Conservation (phyloP, 2,797 vertebrate species). For the Sebastes kiyomatsui region DNA sequence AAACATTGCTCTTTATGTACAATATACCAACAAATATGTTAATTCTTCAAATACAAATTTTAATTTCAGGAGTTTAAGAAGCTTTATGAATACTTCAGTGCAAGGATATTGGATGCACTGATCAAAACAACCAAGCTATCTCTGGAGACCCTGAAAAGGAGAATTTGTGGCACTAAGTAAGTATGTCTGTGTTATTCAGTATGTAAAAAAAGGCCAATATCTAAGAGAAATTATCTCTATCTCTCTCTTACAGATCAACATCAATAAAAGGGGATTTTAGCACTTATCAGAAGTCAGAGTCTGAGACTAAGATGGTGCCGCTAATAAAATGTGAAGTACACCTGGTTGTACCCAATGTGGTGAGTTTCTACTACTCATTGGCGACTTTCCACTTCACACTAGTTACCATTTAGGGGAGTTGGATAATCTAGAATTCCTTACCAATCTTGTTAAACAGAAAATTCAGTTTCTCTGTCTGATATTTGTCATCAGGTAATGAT, state of each 20-base stretch:
- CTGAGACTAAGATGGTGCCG: slow-evolving; percentile 55
- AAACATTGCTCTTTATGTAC: not conserved
- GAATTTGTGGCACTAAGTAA: slow-evolving; percentile 81
- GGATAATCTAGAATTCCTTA: not conserved
- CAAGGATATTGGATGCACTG: slow-evolving; percentile 82
- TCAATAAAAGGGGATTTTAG: slow-evolving; percentile 44
- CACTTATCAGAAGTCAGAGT: slow-evolving; percentile 11
- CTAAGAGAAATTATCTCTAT: not conserved
- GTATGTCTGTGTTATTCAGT: slow-evolving; percentile 43
- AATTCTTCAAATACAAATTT: slow-evolving; percentile 2
- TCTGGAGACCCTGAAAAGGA: slow-evolving; percentile 83
- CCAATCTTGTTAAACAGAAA: not conserved
- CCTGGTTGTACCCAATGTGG: slow-evolving; percentile 82
- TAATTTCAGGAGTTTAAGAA: slow-evolving; percentile 83
- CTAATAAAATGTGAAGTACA: slow-evolving; percentile 84
- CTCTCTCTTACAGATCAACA: slow-evolving; percentile 35
- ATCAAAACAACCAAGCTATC: slow-evolving; percentile 83
- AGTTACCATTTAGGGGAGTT: not conserved
- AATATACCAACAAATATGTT: not conserved
- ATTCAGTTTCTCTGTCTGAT: not conserved
- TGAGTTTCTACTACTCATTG: slow-evolving; percentile 49
- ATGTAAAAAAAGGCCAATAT: not conserved
- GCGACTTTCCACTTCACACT: not conserved
- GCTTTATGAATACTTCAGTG: slow-evolving; percentile 79
- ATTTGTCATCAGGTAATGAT: slow-evolving; percentile 77